Base-by-base conservation (phyloP, 2,113 vertebrate genomes). In the Balaeniceps rex region DNA sequence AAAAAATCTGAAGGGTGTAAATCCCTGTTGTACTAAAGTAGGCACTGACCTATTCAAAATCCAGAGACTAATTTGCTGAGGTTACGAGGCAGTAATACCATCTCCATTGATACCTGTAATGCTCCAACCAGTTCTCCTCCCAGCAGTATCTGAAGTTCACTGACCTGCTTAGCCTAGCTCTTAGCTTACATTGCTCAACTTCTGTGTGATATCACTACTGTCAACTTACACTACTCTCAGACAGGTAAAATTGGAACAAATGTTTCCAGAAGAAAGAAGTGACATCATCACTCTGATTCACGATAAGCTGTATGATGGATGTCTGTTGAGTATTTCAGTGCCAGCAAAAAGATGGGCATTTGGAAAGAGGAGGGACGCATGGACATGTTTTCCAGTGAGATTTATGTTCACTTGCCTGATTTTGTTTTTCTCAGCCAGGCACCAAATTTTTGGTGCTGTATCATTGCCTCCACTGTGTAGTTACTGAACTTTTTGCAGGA, bases 231-330 rank as follows among this genome's bases (percentile, higher is more conserved):
- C 60, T 80, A 6, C 25, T 68, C 36, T 40, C 63, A 47, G 46
- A 1, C 46, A 38, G 18, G 15, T 13, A 24, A 52, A 69, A 24
- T 5, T 7, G 14, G 22, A 78, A 72, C 3, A 9, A 79, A 40
- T 5, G 5, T 51, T 74, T 85, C 34, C 47, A n/a, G 25, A 40
- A 40, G 34, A 54, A 92, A 61, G 13, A 51, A 38, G 26, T 7
- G 33, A 12, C 46, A 28, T 54, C 42, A 4, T 0, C 7, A 8
- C 16, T 15, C 36, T 40, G 46, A 42, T 17, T 17, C 68, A 51
- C 1, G 1, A 24, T 5, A 25, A 72, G 38, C 49, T 33, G 16
- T 3, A 2, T 4, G 34, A 19, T 9, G 61, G 60, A 10, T 7
- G 6, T 6, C 61, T 19, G 19, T 17, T 22, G 25, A n/a, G 46